Percentiles rank a stretch among this genome's conserved stretches.
Conservation (phyloP, 2,888 invertebrate genomes). For the Drosophila recens region DNA sequence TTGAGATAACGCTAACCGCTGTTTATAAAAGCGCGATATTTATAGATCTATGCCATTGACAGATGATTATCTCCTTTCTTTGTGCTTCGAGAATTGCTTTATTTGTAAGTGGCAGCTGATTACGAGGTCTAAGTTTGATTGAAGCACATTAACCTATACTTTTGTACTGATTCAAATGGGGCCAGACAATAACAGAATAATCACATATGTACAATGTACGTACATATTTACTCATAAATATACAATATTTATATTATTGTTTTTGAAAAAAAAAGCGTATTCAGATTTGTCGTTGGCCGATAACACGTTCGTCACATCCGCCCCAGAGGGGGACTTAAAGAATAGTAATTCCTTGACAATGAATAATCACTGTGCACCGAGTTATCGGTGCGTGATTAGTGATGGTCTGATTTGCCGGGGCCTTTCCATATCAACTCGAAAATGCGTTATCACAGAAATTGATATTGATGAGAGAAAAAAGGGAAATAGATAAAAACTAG, state of each 20-base stretch:
- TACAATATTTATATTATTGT: neutral
- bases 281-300: constrained; percentile 17
- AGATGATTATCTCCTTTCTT: constrained; percentile 14
- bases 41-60: constrained; percentile 1
- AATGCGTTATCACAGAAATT: constrained; percentile 6
- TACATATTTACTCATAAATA: neutral
- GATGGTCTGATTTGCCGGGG: constrained; percentile 18
- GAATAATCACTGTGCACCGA: constrained; percentile 22
- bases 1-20: neutral
- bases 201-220: too few species aligned
- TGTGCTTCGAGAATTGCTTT: constrained; percentile 7
- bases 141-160: constrained; percentile 14
- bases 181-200: constrained; percentile 7
- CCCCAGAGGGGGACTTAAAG: neutral
- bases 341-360: constrained; percentile 35
- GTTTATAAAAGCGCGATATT: neutral
- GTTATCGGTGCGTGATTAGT: constrained; percentile 13
- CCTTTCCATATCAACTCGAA: constrained; percentile 11
- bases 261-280: neutral
- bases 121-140: neutral
- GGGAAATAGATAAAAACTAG: neutral
- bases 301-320: constrained; percentile 26
- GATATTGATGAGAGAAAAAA: neutral
- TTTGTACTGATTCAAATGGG: constrained; percentile 18
- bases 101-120: constrained; percentile 10